Evolutionary conservation across 2,888 invertebrate species (phyloP), one percentile per base, ranked within the genome.

Genomic region (Beris morrisii): DNA sequence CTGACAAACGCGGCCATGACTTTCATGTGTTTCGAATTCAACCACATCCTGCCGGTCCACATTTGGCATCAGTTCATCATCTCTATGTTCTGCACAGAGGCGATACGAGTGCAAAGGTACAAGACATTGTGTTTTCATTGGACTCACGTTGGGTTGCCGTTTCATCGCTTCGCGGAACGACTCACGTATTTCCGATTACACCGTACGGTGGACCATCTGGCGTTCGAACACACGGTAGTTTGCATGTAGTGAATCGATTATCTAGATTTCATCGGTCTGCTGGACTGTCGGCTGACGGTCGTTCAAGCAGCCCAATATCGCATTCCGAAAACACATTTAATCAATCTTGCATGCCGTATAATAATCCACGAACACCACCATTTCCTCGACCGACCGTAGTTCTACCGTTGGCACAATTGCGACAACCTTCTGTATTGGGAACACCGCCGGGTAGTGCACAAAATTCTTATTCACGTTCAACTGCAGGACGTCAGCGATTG

Each of bases 141-240:
- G 98, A 99, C 83, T 91, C 91, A 32, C 89, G 99, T 64, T 99
- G 98, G 98, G 90, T 94, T n/a, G 92, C 96, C 2, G 88, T 98
- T 5, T 94, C 95, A 48, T 96, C 98, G 0, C 86, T 96, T 65
- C 88, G 97, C 70, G 99, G 98, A 69, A 99, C 99, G 0, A 97
- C 97, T 38, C 99, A 99, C 81, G 91, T 99, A 71, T 99, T 97
- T 82, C 95, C 98, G 9, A 87, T 99, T 57, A 95, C 95, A 13
- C 94, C 98, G 15, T 99, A 98, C 79, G 97, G 97, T 71, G 97
- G 98, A 59, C 85, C 90, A 65, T 88, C 93, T 70, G 93, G 92
- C 67, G 90, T 94, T 64, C 86, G 98, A 71, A 99, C 98, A 1
- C 98, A 98, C 83, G 91, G 93, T n/a, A 91, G 92, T 67, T 88